Conservation (phyloP, 37 sponge, comb jelly and placozoan genomes). For the Hormiphora californensis region DNA sequence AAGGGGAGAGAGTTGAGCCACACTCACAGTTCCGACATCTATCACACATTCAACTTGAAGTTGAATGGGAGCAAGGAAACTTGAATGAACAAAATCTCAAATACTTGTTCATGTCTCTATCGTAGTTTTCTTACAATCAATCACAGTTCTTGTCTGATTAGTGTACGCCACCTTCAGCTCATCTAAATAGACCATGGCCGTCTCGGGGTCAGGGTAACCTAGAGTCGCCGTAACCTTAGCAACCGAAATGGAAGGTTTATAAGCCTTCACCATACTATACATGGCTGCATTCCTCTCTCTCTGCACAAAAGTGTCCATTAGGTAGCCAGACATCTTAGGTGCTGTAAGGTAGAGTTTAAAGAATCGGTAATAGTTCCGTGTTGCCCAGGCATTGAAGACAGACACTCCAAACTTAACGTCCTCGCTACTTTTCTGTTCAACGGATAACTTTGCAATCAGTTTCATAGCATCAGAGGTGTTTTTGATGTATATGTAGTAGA, state of each 20-base stretch:
- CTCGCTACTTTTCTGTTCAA: slow-evolving; percentile 54
- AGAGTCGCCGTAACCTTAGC: not conserved
- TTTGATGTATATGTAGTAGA: slow-evolving; percentile 81
- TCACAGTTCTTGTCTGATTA: not conserved
- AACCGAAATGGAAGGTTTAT: slow-evolving; percentile 44
- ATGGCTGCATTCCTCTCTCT: slow-evolving; percentile 78
- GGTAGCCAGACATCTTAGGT: slow-evolving; percentile 69
- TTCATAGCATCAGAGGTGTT: slow-evolving; percentile 65
- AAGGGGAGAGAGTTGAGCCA: too few species aligned
- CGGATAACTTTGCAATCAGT: slow-evolving; percentile 58
- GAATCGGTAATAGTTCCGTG: slow-evolving; percentile 75
- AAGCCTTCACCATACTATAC: slow-evolving; percentile 76
- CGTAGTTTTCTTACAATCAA: slow-evolving; percentile 15
- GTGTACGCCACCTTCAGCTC: slow-evolving; percentile 23
- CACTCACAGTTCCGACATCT: too few species aligned
- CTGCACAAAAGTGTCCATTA: slow-evolving; percentile 81
- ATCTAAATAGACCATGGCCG: slow-evolving; percentile 27
- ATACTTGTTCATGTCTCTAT: too few species aligned
- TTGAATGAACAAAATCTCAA: too few species aligned
- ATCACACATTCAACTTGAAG: too few species aligned
- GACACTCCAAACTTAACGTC: slow-evolving; percentile 74
- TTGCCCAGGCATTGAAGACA: slow-evolving; percentile 71
- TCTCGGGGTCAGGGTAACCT: slow-evolving; percentile 3
- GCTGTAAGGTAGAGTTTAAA: slow-evolving; percentile 72
- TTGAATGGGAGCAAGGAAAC: too few species aligned